These are phyloP conservation scores for Terrapene triunguis DNA, from an alignment of 2,113 vertebrate genomes.

Conservation along the genomic window DNA sequence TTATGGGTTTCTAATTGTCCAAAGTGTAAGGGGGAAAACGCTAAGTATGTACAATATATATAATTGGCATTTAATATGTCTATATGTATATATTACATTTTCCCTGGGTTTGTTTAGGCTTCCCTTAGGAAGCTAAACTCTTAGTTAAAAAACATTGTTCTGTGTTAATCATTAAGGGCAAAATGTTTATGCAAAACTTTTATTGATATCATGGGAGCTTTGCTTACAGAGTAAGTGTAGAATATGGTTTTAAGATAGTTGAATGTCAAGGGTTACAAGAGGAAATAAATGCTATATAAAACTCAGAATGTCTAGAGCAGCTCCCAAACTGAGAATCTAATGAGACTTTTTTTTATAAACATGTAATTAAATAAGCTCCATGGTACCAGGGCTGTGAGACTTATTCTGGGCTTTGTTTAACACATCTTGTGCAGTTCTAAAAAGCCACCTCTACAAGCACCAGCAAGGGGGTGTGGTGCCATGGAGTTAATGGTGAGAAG, in stretches of 20 bases:
- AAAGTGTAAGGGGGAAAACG: background rate
- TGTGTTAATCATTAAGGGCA: background rate
- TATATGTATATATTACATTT: background rate
- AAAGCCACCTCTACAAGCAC: no score
- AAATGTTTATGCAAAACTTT: background rate
- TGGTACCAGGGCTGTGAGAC: no score
- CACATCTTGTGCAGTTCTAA: no score
- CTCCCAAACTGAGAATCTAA: background rate
- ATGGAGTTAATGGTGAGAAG: no score
- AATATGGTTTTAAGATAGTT: background rate
- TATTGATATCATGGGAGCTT: background rate
- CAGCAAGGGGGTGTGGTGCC: no score
- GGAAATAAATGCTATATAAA: background rate
- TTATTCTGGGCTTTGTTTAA: no score
- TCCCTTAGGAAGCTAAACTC: background rate
- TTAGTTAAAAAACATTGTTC: background rate
- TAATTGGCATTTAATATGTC: background rate
- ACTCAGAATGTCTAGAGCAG: background rate
- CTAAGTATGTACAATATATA: background rate
- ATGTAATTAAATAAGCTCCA: background rate
- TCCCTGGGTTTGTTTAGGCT: background rate
- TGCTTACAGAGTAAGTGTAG: background rate
- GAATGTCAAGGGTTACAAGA: background rate
- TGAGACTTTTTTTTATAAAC: background rate
- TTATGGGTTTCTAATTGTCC: background rate